Base-by-base conservation (phyloP, 2,797 vertebrate species). In the Danio aesculapii region DNA sequence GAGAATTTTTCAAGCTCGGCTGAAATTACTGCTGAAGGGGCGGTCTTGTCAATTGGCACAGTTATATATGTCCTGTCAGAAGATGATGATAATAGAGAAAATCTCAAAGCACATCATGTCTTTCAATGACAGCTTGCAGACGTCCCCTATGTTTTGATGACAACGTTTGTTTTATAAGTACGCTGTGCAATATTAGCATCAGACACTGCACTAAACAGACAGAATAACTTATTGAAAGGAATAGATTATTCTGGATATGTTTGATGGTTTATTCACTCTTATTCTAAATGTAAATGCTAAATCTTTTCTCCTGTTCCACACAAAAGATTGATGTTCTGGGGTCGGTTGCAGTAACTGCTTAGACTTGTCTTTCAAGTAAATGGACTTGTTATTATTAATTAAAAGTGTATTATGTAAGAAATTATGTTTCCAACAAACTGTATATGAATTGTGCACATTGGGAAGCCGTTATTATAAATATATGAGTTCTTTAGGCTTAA, bases 101-200 rank as follows among this genome's bases (percentile, higher is more conserved):
- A 83, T 86, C 79, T 90, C 86, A 89, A 89, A 91, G 86, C 75
- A 81, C 78, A 85, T 76, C 39, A 68, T 88, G 83, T 87, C 86
- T 85, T 59, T 84, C 85, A 88, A 86, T 90, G 84, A 87, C 86
- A 88, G 85, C 86, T 86, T 87, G 85, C 62, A 81, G 39, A 49
- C 39, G 47, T 85, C 69, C 50, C 30, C 52, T 47, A 9, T 58
- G 43, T 67, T 55, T 71, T 41, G 50, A 59, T n/a, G 5, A 58
- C 21, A 70, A 61, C 49, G 66, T 70, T 78, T 61, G 43, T 46
- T 44, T 21, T 6, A 16, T 46, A 14, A 76, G 12, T 46, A 19
- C 14, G 8, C 53, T 19, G 19, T 78, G 44, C 11, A 19, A 43
- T 78, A 49, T 52, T 79, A 61, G 46, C 44, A 71, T 62, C 7